Evolutionary conservation across 2,113 vertebrate species (phyloP).

Genomic region (Pygoscelis adeliae): DNA sequence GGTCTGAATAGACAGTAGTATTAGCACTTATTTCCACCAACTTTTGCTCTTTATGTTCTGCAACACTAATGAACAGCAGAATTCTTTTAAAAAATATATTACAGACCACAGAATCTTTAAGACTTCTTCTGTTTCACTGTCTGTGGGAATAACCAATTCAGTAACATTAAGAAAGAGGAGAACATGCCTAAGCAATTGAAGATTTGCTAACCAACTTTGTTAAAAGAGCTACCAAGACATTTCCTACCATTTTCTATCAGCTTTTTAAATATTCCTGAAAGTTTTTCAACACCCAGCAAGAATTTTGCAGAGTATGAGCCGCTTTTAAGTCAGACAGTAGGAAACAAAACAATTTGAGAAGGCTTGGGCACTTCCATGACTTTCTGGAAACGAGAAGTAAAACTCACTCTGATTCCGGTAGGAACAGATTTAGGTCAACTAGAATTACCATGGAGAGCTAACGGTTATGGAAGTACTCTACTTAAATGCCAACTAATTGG

Average conservation of each 20-base stretch:
- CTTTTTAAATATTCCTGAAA: neutral
- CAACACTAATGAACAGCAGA: neutral
- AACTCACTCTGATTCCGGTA: neutral
- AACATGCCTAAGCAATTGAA: neutral
- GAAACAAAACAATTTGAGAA: neutral
- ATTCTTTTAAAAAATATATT: neutral
- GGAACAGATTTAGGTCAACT: neutral
- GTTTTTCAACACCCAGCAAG: neutral
- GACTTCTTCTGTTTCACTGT: neutral
- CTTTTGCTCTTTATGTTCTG: neutral
- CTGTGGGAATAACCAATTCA: neutral
- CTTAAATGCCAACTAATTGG: neutral
- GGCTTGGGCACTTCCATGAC: neutral
- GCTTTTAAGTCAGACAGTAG: neutral
- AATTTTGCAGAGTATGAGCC: neutral
- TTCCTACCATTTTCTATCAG: neutral
- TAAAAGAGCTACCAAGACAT: neutral
- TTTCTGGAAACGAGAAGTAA: neutral
- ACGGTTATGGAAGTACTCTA: neutral
- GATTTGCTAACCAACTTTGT: neutral
- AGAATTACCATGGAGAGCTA: neutral
- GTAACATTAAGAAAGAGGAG: slow-evolving; percentile 23
- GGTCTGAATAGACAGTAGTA: neutral
- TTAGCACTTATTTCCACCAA: neutral
- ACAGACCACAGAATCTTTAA: neutral